These are phyloP conservation scores for Hybognathus amarus DNA, from an alignment of 2,797 vertebrate genomes.

Conservation along the genomic window DNA sequence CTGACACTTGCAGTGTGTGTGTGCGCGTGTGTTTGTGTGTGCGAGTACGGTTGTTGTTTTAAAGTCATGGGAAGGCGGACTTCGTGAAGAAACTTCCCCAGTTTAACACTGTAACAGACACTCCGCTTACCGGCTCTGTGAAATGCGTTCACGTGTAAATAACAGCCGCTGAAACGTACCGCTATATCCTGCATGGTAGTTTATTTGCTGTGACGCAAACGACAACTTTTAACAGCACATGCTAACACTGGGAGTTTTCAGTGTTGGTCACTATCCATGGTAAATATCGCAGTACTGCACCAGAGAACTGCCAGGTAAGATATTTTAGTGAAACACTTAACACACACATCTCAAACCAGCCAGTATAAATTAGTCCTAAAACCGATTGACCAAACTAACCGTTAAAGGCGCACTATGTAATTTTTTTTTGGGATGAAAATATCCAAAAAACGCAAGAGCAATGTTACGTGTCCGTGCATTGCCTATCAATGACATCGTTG, in stretches of 20 bases:
- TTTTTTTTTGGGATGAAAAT: too few relatives aligned
- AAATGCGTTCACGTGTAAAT: conserved; percentile 19
- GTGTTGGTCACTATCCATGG: not conserved
- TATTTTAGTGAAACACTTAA: not conserved
- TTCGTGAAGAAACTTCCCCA: not conserved
- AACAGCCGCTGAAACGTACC: not conserved
- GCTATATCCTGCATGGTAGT: conserved; percentile 29
- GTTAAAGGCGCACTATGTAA: too few relatives aligned
- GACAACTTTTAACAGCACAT: conserved; percentile 4
- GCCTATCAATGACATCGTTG: too few relatives aligned
- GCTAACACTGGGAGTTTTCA: not conserved
- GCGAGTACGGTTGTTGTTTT: not conserved
- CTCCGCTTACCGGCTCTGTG: not conserved
- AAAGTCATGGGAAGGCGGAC: not conserved
- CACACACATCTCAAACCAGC: conserved; percentile 21
- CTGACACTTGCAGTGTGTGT: not conserved
- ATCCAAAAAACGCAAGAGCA: too few relatives aligned
- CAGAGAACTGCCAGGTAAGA: conserved; percentile 27
- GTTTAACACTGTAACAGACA: conserved; percentile 32
- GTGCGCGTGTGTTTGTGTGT: not conserved
- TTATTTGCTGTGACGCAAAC: conserved; percentile 6
- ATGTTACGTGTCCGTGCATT: too few relatives aligned
- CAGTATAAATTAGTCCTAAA: conserved; percentile 6
- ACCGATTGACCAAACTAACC: conserved; percentile 2
- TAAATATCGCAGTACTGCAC: conserved; percentile 23